phyloP scores from a whole-genome alignment of 2,113 vertebrate species.

The Sapajus apella region DNA sequence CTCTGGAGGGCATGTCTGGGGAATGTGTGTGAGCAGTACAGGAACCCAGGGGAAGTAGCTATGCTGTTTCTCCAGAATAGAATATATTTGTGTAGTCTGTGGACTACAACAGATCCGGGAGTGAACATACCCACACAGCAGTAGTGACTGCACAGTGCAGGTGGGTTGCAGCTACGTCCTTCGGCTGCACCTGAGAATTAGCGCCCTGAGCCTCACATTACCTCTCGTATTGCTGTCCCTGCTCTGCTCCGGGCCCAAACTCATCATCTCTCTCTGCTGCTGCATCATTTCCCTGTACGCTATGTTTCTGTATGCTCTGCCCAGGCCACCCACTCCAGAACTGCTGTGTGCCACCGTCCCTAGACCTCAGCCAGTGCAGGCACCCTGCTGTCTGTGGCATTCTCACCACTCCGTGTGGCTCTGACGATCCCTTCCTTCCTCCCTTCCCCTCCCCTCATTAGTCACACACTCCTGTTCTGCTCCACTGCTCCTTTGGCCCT shows the following conservation, averaged over 20 bases:
- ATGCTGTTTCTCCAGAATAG: neutral
- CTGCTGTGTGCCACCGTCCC: neutral
- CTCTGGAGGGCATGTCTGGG: neutral
- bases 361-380: neutral
- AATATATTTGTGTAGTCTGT: neutral
- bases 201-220: neutral
- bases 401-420: neutral
- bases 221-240: neutral
- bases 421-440: too few relatives aligned
- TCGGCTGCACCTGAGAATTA: neutral
- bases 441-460: neutral
- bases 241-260: neutral
- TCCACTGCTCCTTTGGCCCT: neutral
- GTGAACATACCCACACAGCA: neutral
- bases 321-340: neutral
- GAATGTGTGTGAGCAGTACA: neutral
- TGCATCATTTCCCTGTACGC: neutral
- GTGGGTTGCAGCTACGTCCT: neutral
- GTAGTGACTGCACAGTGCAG: neutral
- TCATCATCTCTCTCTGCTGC: neutral
- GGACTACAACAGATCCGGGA: neutral
- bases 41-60: neutral
- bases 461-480: neutral
- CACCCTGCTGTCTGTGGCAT: fast-evolving
- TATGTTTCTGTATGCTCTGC: neutral